Evolutionary conservation across 2,113 vertebrate species (phyloP).

Genomic region (Rattus norvegicus): DNA sequence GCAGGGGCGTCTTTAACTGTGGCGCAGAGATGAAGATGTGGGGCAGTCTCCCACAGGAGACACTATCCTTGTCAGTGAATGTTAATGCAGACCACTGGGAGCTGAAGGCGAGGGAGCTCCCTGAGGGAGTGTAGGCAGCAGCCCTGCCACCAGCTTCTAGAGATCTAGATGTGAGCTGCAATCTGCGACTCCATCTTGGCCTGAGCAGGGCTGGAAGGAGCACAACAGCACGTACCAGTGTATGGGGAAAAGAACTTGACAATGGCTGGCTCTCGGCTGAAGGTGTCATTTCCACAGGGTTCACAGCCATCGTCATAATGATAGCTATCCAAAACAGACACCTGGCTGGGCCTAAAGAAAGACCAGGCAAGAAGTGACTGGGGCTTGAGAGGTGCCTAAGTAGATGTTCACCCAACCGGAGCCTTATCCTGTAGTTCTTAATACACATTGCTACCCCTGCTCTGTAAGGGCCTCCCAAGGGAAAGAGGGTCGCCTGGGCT

Average conservation of each 20-base stretch:
- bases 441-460: background rate
- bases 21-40: background rate
- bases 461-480: background rate
- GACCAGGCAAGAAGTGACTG: background rate
- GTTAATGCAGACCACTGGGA: accelerated
- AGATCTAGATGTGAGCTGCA: background rate
- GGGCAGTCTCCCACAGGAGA: background rate
- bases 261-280: slow-evolving; percentile 93
- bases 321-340: slow-evolving; percentile 88
- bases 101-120: too few relatives aligned
- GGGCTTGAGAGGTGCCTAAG: background rate
- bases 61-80: background rate
- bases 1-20: background rate
- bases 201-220: background rate
- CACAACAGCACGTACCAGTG: background rate
- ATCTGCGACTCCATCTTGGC: background rate
- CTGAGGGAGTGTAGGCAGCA: too few relatives aligned
- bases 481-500: background rate
- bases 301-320: slow-evolving; percentile 83
- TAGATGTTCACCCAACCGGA: too few relatives aligned
- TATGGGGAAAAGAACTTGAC: slow-evolving; percentile 90
- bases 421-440: background rate
- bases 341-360: slow-evolving; percentile 84
- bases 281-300: slow-evolving; percentile 87
- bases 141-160: background rate